A percentile compares a stretch with the other conserved stretches of the same genome.
Conservation (phyloP, 2,888 invertebrate genomes). For the Linnaemya vulpina region DNA sequence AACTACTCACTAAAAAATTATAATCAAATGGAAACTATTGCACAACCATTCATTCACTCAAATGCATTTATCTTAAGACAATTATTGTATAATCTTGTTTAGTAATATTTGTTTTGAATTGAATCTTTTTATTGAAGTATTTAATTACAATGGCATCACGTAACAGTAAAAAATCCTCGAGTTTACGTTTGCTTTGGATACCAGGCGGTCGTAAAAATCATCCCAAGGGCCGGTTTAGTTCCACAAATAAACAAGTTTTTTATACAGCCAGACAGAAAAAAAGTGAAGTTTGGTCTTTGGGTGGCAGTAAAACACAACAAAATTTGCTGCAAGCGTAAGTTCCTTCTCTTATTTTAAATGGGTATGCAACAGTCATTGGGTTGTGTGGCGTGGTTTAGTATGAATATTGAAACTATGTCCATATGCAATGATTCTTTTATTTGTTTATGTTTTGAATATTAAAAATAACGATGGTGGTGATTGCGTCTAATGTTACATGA, state of each 20-base stretch:
- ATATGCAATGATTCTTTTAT: slow-evolving; percentile 25
- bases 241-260: slow-evolving; percentile 78
- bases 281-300: slow-evolving; percentile 82
- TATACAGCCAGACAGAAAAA: slow-evolving; percentile 78
- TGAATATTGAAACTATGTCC: background rate
- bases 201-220: slow-evolving; percentile 80
- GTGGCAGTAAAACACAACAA: slow-evolving; percentile 80
- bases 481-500: slow-evolving; percentile 45
- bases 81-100: slow-evolving; percentile 9
- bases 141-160: slow-evolving; percentile 78
- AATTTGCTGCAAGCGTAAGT: slow-evolving; percentile 80
- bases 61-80: background rate
- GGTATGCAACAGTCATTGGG: background rate
- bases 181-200: slow-evolving; percentile 82
- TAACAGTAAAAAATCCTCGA: slow-evolving; percentile 78
- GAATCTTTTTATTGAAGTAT: slow-evolving; percentile 53
- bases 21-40: background rate
- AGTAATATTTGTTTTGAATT: slow-evolving; percentile 40
- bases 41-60: background rate
- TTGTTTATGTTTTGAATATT: slow-evolving; percentile 32
- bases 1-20: background rate
- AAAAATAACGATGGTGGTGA: slow-evolving; percentile 25
- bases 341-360: slow-evolving; percentile 29
- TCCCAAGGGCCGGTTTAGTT: slow-evolving; percentile 79
- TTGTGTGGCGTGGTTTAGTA: slow-evolving; percentile 18